Evolutionary conservation across 2,113 vertebrate genomes (phyloP), one percentile per base, ranked within the genome.

Genomic region (Isurus oxyrinchus): DNA sequence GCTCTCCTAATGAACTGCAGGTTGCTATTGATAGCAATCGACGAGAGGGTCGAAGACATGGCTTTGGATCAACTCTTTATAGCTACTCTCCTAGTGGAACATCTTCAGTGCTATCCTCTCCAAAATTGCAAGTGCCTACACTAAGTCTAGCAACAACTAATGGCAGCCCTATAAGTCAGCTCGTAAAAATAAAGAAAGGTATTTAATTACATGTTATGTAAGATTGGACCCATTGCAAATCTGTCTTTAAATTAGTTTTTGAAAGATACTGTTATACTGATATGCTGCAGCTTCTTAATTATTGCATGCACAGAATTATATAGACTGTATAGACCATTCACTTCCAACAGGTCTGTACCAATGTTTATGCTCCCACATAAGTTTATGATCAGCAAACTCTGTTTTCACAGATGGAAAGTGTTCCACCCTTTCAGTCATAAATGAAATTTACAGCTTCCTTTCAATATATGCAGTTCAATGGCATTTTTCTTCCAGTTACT

Each of bases 121-220:
- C 99, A 1, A 99, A 99, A 97, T 97, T 99, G 76, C 97, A 98
- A 0, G 98, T 99, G 27, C 96, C 98, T 0, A 97, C 97, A 0
- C 97, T 99, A 97, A 98, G 98, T 27, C 97, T 99, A 96, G 97
- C 98, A 0, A 96, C 97, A 96, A 99, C 98, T 98, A 99, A 99
- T 0, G 99, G 99, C 0, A 98, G 98, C 44, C 97, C 98, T 3
- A 97, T 98, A 1, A 96, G 98, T 0, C 97, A 98, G 0, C 97
- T 98, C 81, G 98, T 98, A 35, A 99, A 99, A 98, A 98, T 99
- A 97, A 99, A 99, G 98, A 99, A 99, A 98, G 99, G 99, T 99
- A 90, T 31, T 49, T 72, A 6, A 53, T 67, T 72, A 5, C n/a
- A 95, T 72, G 72, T 95, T 72, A 31, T 13, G 40, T 63, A 57